These are phyloP conservation scores for Sitophilus oryzae DNA, from an alignment of 1,140 invertebrate species.

Conservation along the genomic window DNA sequence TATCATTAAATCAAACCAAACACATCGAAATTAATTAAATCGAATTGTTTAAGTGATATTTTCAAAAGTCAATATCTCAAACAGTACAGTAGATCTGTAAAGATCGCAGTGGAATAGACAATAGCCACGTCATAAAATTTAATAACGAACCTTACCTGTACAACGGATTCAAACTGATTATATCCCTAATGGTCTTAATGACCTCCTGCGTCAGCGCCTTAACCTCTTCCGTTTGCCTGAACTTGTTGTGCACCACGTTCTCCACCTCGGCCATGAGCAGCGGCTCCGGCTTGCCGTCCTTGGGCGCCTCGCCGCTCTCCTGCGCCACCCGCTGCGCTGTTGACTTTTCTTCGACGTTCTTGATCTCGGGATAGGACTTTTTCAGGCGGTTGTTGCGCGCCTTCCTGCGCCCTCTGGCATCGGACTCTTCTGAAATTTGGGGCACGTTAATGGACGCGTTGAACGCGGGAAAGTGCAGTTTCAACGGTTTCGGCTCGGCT, in stretches of 20 bases:
- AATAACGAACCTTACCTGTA: constrained; percentile 60
- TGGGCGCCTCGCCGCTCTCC: constrained; percentile 17
- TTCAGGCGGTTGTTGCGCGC: constrained; percentile 34
- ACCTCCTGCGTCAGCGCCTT: constrained; percentile 96
- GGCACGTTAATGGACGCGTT: constrained; percentile 59
- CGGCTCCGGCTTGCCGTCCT: constrained; percentile 27
- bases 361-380: constrained; percentile 20
- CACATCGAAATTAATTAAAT: too few species aligned
- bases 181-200: constrained; percentile 96
- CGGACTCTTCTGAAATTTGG: constrained; percentile 50
- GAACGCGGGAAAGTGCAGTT: constrained; percentile 57
- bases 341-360: constrained; percentile 12
- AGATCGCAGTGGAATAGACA: too few species aligned
- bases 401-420: constrained; percentile 46
- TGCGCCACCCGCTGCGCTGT: constrained; percentile 15
- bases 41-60: too few species aligned
- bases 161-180: constrained; percentile 91
- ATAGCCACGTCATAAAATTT: too few species aligned
- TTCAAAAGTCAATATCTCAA: too few species aligned
- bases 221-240: constrained; percentile 88
- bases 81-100: too few species aligned
- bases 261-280: constrained; percentile 93
- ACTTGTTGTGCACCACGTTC: constrained; percentile 87
- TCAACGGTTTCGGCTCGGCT: constrained; percentile 44
- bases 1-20: too few species aligned